Evolutionary conservation across 2,797 vertebrate species (phyloP).

Genomic region (Synaphobranchus kaupii): DNA sequence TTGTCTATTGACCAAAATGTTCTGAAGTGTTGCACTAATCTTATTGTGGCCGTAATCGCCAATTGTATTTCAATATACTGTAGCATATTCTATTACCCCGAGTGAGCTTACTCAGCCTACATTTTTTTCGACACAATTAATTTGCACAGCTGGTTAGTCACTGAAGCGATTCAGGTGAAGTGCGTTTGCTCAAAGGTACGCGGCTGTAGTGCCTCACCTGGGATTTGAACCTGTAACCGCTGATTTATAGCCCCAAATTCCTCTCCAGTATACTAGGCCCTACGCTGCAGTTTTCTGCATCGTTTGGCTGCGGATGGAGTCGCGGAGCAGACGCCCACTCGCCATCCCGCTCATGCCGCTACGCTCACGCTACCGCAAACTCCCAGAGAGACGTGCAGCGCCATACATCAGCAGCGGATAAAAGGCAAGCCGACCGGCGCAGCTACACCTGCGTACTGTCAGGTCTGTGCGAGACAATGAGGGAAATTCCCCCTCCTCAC

Average conservation of each 20-base stretch:
- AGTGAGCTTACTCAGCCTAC: not conserved
- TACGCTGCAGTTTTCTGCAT: not conserved
- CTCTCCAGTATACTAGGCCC: not conserved
- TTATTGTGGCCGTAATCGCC: no score
- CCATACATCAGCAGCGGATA: not conserved
- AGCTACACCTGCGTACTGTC: not conserved
- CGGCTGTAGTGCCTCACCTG: not conserved
- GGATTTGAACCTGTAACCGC: not conserved
- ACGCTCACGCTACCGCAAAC: not conserved
- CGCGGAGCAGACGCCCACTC: conserved; percentile 4
- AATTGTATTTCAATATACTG: no score
- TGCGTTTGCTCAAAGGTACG: not conserved
- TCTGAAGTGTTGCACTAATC: no score
- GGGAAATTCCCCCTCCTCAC: not conserved
- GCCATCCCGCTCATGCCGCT: not conserved
- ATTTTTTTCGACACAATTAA: not conserved
- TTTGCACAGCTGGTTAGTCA: not conserved
- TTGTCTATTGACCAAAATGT: no score
- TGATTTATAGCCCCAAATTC: not conserved
- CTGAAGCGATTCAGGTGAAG: not conserved
- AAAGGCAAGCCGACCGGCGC: not conserved
- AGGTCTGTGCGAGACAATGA: not conserved
- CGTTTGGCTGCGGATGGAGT: conserved; percentile 2
- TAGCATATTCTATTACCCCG: no score
- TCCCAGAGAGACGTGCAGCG: not conserved